phyloP scores from a whole-genome alignment of 2,888 invertebrate genomes.

The Diadegma fenestrale region DNA sequence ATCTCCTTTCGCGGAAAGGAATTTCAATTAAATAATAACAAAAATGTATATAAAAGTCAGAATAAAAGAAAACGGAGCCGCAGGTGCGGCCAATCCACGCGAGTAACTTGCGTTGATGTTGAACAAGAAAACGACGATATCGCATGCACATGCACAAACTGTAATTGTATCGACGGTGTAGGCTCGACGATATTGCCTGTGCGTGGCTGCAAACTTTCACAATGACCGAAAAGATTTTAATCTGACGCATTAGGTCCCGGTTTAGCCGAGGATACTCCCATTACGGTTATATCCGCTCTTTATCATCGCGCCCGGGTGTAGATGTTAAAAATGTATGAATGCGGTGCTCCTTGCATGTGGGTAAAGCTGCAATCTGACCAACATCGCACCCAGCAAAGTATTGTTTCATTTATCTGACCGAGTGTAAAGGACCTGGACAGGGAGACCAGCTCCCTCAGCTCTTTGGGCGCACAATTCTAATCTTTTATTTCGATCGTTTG shows the following conservation, averaged over 20 bases:
- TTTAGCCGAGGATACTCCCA: slow-evolving; percentile 75
- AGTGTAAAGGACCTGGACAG: slow-evolving; percentile 17
- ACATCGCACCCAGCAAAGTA: slow-evolving; percentile 31
- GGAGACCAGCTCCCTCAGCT: neutral
- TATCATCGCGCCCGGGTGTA: neutral
- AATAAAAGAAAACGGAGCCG: slow-evolving; percentile 56
- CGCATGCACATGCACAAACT: slow-evolving; percentile 13
- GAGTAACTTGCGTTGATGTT: slow-evolving; percentile 83
- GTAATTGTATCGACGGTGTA: slow-evolving; percentile 47
- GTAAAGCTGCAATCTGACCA: slow-evolving; percentile 34
- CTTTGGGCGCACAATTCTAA: neutral
- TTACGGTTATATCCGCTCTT: slow-evolving; percentile 80
- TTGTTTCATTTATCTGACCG: slow-evolving; percentile 59
- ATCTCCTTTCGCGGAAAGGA: neutral
- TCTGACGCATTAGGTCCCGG: slow-evolving; percentile 81
- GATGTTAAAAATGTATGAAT: neutral
- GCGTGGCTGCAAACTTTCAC: slow-evolving; percentile 70
- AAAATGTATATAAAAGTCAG: neutral
- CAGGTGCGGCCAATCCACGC: slow-evolving; percentile 80
- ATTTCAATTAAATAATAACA: neutral
- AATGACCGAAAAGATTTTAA: slow-evolving; percentile 80
- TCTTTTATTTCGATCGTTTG: neutral
- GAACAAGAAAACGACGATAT: slow-evolving; percentile 78
- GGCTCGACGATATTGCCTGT: slow-evolving; percentile 70
- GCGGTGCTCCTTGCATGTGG: neutral